Evolutionary conservation across 2,113 vertebrate genomes (phyloP).

Genomic region (Todiramphus chloris): DNA sequence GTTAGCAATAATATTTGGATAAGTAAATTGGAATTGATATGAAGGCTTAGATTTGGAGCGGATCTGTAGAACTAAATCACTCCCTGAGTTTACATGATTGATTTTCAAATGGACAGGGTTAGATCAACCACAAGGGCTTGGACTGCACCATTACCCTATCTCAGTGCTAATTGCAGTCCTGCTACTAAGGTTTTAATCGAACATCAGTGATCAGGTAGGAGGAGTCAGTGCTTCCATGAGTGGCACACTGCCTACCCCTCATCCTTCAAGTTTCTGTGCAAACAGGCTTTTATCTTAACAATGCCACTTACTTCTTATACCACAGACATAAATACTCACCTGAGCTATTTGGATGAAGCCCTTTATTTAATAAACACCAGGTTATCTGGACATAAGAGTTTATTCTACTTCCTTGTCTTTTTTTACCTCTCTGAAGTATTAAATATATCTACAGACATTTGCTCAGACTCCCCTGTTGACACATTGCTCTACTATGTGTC

Average conservation of each 20-base stretch:
- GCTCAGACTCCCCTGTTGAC: neutral
- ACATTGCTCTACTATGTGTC: neutral
- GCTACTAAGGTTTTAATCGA: neutral
- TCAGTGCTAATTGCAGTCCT: neutral
- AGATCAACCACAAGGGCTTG: neutral
- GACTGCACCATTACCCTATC: neutral
- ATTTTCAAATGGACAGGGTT: neutral
- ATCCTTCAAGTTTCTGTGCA: neutral
- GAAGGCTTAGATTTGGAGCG: neutral
- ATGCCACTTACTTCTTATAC: neutral
- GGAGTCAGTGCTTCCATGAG: neutral
- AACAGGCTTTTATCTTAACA: neutral
- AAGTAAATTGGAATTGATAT: neutral
- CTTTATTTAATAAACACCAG: neutral
- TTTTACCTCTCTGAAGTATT: neutral
- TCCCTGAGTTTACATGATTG: neutral
- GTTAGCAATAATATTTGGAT: neutral
- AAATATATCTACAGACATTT: neutral
- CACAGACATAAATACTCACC: neutral
- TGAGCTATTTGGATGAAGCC: neutral
- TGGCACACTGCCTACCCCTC: neutral
- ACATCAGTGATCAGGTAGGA: neutral
- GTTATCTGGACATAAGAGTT: neutral
- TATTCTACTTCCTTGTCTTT: neutral
- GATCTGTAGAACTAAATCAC: neutral